Base-by-base conservation (phyloP, 2,113 vertebrate genomes). In the Hymenochirus boettgeri region DNA sequence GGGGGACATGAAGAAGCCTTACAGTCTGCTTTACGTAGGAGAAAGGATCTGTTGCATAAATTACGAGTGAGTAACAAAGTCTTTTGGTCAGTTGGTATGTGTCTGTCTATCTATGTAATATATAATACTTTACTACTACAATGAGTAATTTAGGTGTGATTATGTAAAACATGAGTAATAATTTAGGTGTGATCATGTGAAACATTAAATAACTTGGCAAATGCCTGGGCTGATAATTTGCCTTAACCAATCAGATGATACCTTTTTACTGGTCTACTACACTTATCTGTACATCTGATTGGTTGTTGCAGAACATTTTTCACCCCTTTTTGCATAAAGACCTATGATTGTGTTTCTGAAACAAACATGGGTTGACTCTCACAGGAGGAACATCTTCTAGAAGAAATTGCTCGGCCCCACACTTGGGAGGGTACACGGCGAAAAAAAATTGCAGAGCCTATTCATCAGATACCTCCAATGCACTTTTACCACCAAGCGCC, bases 381-480 rank as follows among this genome's bases (percentile, higher is more conserved):
- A 45, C 55, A 94, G 92, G 90, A 93, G 25, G 88, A 92, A 59
- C 86, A 80, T 26, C 75, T 92, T 69, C 63, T 90, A 67, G 85
- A 92, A 7, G 81, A 90, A 60, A 64, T 81, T 8, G 69, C 77
- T 22, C 72, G 71, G 52, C 77, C 80, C 17, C 70, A 52, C 3
- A 72, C 78, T 24, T 80, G 85, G 79, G 74, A 67, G 55, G 75
- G 75, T 15, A 23, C 53, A 8, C 53, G n/a, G 2, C 63, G 48
- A 70, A 76, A 42, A 2, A 69, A 45, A 52, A 29, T 62, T n/a
- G 27, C 75, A 33, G 71, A 77, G 2, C 47, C 54, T 23, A 18
- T 61, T 4, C 24, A 46, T 3, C 65, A 72, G 21, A 31, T 25
- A 1, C 42, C 70, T 2, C 73, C 75, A 0, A 5, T 57, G 0